phyloP scores from a whole-genome alignment of 2,113 vertebrate species.

The Danio rerio region GRCz12tu NC_133190.1:33722001-33722500 shows the following conservation, averaged over 20 bases:
- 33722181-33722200: neutral
- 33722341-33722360: neutral
- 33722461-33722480: no score
- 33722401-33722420: neutral
- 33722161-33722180: neutral
- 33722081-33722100: neutral
- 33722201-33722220: neutral
- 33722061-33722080: neutral
- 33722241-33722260: constrained; percentile 56
- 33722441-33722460: no score
- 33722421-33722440: neutral
- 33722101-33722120: neutral
- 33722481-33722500: no score
- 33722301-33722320: neutral
- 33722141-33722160: neutral
- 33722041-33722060: no score
- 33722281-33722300: constrained; percentile 15
- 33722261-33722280: constrained; percentile 51
- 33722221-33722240: constrained; percentile 2
- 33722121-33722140: neutral
- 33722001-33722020: no score
- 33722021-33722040: no score
- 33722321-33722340: neutral
- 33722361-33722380: neutral
- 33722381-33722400: neutral